Evolutionary conservation across 2,888 invertebrate species (phyloP).

Genomic region (Zeuzera pyrina): DNA sequence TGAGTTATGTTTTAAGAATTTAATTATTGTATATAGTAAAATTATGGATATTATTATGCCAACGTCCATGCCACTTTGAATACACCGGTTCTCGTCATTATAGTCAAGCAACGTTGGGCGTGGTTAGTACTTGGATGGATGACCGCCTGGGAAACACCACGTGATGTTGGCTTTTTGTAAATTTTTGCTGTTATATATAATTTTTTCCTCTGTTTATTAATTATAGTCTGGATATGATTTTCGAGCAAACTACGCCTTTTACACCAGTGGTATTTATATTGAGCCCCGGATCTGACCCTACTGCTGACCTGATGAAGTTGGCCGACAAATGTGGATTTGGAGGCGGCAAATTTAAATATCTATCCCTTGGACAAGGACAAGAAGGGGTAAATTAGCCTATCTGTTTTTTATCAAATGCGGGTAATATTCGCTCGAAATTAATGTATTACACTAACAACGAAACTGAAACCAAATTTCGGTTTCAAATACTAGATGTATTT

Average conservation of each 20-base stretch:
- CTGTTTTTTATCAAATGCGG: not conserved
- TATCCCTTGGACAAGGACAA: slow-evolving; percentile 95
- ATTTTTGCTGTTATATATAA: no score
- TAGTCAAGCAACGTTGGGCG: no score
- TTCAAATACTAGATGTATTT: no score
- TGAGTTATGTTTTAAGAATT: no score
- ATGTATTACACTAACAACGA: no score
- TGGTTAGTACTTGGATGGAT: no score
- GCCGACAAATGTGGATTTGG: slow-evolving; percentile 81
- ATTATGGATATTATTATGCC: no score
- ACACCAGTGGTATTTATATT: slow-evolving; percentile 95
- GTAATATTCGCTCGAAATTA: not conserved
- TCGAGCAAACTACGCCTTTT: slow-evolving; percentile 85
- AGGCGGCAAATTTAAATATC: slow-evolving; percentile 85
- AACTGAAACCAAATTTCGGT: no score
- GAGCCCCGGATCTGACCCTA: slow-evolving; percentile 95
- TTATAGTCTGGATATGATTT: slow-evolving; percentile 87
- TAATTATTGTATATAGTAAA: no score
- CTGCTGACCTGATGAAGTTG: slow-evolving; percentile 86
- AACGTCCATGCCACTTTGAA: not conserved
- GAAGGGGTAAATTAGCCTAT: slow-evolving; percentile 79
- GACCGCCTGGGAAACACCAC: no score
- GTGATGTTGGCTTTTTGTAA: no score
- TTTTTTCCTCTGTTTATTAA: no score
- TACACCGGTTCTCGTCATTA: not conserved